These are phyloP conservation scores for Chaitophorus viminalis DNA, from an alignment of 2,888 invertebrate species.

Conservation along the genomic window DNA sequence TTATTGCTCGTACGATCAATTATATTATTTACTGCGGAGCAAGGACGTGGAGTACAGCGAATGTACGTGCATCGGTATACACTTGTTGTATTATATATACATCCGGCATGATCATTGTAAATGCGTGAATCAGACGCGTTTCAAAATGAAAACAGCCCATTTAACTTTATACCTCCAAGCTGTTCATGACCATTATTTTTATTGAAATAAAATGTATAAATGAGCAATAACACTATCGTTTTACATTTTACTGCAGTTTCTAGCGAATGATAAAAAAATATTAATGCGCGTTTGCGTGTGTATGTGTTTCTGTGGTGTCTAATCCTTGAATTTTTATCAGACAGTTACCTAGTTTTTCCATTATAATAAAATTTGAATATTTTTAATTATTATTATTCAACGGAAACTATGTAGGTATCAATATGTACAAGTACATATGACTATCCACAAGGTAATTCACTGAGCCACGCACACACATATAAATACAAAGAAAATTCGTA, in stretches of 20 bases:
- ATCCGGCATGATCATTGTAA: background rate
- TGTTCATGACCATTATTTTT: background rate
- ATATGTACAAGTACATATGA: no score
- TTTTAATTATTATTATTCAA: slow-evolving; percentile 10
- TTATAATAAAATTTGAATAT: background rate
- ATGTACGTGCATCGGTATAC: background rate
- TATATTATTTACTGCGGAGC: background rate
- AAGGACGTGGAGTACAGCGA: background rate
- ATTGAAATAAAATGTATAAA: background rate
- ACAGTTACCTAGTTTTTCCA: background rate
- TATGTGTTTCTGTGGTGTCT: no score
- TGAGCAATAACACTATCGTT: background rate
- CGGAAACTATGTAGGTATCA: background rate
- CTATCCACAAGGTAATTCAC: background rate
- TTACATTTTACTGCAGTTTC: background rate
- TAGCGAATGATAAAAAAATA: slow-evolving; percentile 1
- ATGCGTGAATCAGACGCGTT: background rate
- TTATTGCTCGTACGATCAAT: background rate
- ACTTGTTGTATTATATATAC: background rate
- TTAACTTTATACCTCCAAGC: background rate
- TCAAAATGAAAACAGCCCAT: background rate
- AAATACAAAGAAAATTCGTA: background rate
- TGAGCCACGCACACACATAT: background rate
- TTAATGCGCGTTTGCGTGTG: background rate
- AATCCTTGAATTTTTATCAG: slow-evolving; percentile 21